phyloP scores from a whole-genome alignment of 2,888 invertebrate species.

The Chirona hameri region DNA sequence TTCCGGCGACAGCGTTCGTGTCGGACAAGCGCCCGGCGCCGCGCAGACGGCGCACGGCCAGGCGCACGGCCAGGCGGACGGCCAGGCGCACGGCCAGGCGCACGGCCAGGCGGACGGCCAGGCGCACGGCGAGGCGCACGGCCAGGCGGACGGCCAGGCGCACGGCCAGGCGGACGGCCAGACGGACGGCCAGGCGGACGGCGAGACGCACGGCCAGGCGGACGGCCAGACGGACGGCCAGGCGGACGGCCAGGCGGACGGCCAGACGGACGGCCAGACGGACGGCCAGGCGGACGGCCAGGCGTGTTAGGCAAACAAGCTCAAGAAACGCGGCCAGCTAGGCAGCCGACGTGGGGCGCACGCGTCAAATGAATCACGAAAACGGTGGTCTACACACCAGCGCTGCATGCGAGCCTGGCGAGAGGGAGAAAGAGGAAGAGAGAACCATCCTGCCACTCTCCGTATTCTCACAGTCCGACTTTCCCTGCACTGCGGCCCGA shows the following conservation, averaged over 20 bases:
- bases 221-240: not conserved
- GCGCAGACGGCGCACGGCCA: not conserved
- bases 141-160: not conserved
- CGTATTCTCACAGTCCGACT: too few species aligned
- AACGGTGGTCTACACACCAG: too few species aligned
- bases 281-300: not conserved
- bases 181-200: not conserved
- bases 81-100: not conserved
- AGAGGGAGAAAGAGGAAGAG: too few species aligned
- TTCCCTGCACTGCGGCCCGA: too few species aligned
- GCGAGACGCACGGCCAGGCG: not conserved
- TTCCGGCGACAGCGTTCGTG: not conserved
- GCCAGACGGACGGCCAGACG: not conserved
- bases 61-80: not conserved
- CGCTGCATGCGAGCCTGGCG: too few species aligned
- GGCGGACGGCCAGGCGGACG: not conserved
- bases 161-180: not conserved
- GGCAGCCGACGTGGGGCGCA: too few species aligned
- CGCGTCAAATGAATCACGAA: too few species aligned
- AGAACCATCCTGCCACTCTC: too few species aligned
- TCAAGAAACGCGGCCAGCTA: too few species aligned
- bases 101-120: not conserved
- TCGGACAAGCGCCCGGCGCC: not conserved
- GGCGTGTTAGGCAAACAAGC: too few species aligned
- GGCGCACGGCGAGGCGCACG: not conserved